These are phyloP conservation scores for Pithys albifrons DNA, from an alignment of 2,113 vertebrate species.

Conservation along the genomic window DNA sequence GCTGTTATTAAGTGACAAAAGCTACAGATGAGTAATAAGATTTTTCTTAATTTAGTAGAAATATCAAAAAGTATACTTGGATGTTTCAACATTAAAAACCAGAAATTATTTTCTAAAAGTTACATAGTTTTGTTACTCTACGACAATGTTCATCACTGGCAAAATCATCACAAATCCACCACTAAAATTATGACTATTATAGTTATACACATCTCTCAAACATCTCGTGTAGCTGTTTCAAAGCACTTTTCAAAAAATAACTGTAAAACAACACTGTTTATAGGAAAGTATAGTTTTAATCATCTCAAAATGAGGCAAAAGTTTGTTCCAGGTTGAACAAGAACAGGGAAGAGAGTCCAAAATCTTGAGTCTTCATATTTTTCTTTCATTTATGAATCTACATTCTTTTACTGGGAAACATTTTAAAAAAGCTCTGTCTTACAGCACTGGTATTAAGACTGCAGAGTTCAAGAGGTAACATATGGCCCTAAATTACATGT, in stretches of 20 bases:
- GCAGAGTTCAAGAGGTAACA: background rate
- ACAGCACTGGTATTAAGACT: background rate
- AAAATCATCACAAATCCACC: background rate
- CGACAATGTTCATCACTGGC: background rate
- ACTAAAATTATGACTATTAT: background rate
- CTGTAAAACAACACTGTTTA: background rate
- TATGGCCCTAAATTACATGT: accelerated
- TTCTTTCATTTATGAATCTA: background rate
- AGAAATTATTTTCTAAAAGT: background rate
- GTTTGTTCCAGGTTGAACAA: background rate
- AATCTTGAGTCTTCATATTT: background rate
- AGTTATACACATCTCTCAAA: background rate
- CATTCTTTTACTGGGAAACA: background rate
- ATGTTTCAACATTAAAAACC: background rate
- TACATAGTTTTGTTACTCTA: background rate
- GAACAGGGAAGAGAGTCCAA: background rate
- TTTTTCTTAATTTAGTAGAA: background rate
- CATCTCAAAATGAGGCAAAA: background rate
- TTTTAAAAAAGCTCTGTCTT: background rate
- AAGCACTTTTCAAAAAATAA: background rate
- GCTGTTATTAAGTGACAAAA: background rate
- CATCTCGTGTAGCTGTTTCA: background rate
- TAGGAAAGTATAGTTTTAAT: background rate
- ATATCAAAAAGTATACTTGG: background rate
- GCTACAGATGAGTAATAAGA: background rate